Conservation (phyloP, 2,113 vertebrate species). For the Tenebrosternarchus preto region DNA sequence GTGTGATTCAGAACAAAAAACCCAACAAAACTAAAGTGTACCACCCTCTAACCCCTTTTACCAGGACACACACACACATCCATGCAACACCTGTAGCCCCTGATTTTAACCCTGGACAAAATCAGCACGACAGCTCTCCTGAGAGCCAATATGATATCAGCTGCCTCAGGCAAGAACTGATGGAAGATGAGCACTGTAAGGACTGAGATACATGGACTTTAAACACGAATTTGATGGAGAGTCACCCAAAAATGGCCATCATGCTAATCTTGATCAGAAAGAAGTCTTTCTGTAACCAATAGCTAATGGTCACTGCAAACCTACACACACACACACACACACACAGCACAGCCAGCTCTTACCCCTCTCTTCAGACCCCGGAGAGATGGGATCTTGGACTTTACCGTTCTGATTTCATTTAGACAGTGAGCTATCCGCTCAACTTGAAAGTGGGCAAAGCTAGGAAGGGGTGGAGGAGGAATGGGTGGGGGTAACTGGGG, state of each 20-base stretch:
- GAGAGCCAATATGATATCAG: not conserved
- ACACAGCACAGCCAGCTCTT: conserved; percentile 71
- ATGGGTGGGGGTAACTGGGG: conserved; percentile 68
- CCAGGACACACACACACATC: not conserved
- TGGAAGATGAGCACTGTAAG: not conserved
- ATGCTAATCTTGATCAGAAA: not conserved
- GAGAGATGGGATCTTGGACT: conserved; percentile 92
- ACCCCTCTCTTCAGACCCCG: conserved; percentile 92
- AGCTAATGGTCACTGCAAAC: not conserved
- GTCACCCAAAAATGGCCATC: not conserved
- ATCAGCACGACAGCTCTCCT: not conserved
- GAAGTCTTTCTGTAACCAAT: not conserved
- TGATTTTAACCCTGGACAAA: not conserved
- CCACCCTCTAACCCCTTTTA: no score
- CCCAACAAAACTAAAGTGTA: no score
- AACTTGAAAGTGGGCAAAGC: conserved; percentile 82
- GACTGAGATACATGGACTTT: not conserved
- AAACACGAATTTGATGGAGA: not conserved
- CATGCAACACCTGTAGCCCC: not conserved
- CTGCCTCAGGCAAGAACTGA: not conserved
- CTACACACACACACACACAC: conserved; percentile 36
- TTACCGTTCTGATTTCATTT: conserved; percentile 91
- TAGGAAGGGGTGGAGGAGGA: conserved; percentile 65
- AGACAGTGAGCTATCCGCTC: conserved; percentile 92
- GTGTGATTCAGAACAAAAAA: no score